These are phyloP conservation scores for Enteromius afrohamiltoni DNA, from an alignment of 2,797 vertebrate species.

Conservation along the genomic window DNA sequence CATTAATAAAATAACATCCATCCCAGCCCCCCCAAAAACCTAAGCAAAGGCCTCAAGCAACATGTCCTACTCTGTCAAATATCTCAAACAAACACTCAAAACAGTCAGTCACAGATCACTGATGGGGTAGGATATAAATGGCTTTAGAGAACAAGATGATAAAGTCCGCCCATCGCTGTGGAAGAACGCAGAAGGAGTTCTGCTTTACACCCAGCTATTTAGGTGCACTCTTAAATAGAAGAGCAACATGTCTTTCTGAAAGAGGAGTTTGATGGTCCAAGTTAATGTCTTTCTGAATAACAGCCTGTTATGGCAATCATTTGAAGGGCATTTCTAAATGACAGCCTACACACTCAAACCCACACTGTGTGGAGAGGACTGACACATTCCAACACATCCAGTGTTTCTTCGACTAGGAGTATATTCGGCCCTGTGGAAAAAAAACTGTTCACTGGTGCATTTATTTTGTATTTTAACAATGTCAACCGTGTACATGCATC, in stretches of 20 bases:
- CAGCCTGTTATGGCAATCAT: background rate
- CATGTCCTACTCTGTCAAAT: background rate
- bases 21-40: background rate
- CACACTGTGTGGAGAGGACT: background rate
- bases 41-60: background rate
- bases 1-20: constrained; percentile 1
- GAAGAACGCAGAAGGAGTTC: background rate
- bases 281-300: constrained; percentile 4
- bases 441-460: background rate
- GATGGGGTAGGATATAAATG: background rate
- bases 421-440: background rate
- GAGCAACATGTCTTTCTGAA: constrained; percentile 18
- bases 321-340: constrained; percentile 16
- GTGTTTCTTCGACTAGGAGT: constrained; percentile 10
- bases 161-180: background rate
- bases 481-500: background rate
- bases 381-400: constrained; percentile 3
- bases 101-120: background rate
- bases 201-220: background rate
- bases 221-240: background rate
- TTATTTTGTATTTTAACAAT: background rate
- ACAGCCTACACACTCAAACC: constrained; percentile 14
- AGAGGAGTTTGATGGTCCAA: background rate
- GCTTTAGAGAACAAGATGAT: constrained; percentile 6
- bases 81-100: background rate